Evolutionary conservation across 2,888 invertebrate genomes (phyloP).

Genomic region (Phaedon cochleariae): DNA sequence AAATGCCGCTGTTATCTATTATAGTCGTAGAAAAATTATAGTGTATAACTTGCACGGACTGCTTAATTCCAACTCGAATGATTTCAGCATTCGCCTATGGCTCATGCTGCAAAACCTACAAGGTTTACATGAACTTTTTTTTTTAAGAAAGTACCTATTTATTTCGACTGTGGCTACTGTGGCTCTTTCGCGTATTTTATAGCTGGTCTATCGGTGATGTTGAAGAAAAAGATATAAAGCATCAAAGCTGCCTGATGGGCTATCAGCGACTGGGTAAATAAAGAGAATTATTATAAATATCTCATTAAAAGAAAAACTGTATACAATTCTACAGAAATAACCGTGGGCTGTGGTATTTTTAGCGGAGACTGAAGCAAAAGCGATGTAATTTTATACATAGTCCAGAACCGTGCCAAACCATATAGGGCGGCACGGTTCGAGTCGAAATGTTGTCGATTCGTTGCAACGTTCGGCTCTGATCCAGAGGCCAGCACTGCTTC

Average conservation of each 20-base stretch:
- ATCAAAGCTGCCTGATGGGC: constrained; percentile 11
- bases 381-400: constrained; percentile 64
- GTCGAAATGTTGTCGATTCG: constrained; percentile 48
- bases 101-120: too few relatives aligned
- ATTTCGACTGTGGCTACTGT: too few relatives aligned
- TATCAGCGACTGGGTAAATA: constrained; percentile 30
- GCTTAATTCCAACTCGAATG: too few relatives aligned
- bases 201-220: background rate
- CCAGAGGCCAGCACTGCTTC: constrained; percentile 19
- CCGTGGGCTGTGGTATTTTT: constrained; percentile 61
- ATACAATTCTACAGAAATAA: constrained; percentile 62
- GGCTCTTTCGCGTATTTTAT: background rate
- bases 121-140: too few relatives aligned
- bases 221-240: background rate
- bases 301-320: constrained; percentile 60
- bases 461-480: constrained; percentile 49
- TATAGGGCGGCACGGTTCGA: constrained; percentile 62
- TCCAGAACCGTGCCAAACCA: constrained; percentile 61
- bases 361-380: constrained; percentile 61
- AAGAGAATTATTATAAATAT: constrained; percentile 54
- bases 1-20: too few relatives aligned
- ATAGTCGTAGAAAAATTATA: too few relatives aligned
- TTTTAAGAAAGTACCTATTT: too few relatives aligned
- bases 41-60: too few relatives aligned
- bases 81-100: too few relatives aligned